Base-by-base conservation (phyloP, 2,888 invertebrate genomes). In the Tethea ocularis region DNA sequence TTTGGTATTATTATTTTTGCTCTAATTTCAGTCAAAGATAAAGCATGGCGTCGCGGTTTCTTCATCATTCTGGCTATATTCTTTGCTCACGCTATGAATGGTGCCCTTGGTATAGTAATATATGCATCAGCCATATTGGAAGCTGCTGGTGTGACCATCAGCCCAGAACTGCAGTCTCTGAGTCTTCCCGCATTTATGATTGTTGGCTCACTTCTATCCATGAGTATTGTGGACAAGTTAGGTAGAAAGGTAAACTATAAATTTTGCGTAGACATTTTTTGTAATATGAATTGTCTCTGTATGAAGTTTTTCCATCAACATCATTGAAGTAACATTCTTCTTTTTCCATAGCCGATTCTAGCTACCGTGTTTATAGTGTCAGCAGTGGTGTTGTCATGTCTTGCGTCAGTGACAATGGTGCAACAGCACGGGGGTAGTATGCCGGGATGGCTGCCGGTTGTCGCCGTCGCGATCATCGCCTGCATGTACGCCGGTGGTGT, bases 161-260 rank as follows among this genome's bases (percentile, higher is more conserved):
- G 72, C 24, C 76, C 82, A 0, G 74, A 81, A 20, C 24, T 82
- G n/a, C 79, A 78, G 52, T 73, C 75, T 2, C 67, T 84, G 46
- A 74, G 76, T 51, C 74, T 85, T 38, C 84, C 84, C 2, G 57
- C 73, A 7, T 71, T 77, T 22, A 77, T 85, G 82, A 72, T 72
- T 23, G 15, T 81, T 11, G 78, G 80, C 2, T 71, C 77, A 6
- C 46, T 78, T 0, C 29, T 71, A 1, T 72, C 82, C 4, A 79
- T 80, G 63, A 56, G 52, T 4, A 66, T 68, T 10, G 66, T 84
- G 0, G 80, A 79, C n/a, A 68, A 67, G 13, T n/a, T 80, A 0
- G 80, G 80, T 1, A 66, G 80, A 57, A 75, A 70, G 71, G 79
- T 79, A 58, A 61, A 13, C 4, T 13, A 33, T 33, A 11, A 6